phyloP scores from a whole-genome alignment of 2,888 invertebrate species.

The Lomographa bimaculata region DNA sequence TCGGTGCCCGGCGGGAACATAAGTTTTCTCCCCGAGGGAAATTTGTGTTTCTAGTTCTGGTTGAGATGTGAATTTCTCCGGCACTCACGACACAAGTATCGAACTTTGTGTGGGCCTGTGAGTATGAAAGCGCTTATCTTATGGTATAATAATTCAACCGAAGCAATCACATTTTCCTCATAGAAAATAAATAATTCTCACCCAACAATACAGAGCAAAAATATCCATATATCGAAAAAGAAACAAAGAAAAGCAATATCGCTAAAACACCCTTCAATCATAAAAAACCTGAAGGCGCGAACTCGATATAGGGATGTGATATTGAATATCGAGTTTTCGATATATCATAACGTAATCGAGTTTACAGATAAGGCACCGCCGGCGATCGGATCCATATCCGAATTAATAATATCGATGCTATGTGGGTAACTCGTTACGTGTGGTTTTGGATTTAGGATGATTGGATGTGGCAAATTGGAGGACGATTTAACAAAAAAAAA shows the following conservation, averaged over 20 bases:
- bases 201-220: background rate
- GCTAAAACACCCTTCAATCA: constrained; percentile 39
- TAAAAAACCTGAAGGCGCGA: constrained; percentile 58
- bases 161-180: too few species aligned
- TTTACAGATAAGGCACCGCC: constrained; percentile 61
- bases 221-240: constrained; percentile 8
- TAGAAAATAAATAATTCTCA: too few species aligned
- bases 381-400: constrained; percentile 75
- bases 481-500: too few species aligned
- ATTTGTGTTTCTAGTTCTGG: too few species aligned
- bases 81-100: too few species aligned
- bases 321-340: constrained; percentile 25
- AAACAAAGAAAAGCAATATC: constrained; percentile 26
- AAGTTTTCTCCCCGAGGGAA: too few species aligned
- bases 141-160: too few species aligned
- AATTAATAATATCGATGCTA: constrained; percentile 74
- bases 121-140: too few species aligned
- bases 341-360: constrained; percentile 45
- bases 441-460: constrained; percentile 33
- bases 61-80: too few species aligned
- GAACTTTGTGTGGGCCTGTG: too few species aligned
- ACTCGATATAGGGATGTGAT: constrained; percentile 44
- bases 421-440: constrained; percentile 68
- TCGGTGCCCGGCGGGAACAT: too few species aligned
- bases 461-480: constrained; percentile 34